Conservation (phyloP, 2,113 vertebrate species). For the Rissa tridactyla region DNA sequence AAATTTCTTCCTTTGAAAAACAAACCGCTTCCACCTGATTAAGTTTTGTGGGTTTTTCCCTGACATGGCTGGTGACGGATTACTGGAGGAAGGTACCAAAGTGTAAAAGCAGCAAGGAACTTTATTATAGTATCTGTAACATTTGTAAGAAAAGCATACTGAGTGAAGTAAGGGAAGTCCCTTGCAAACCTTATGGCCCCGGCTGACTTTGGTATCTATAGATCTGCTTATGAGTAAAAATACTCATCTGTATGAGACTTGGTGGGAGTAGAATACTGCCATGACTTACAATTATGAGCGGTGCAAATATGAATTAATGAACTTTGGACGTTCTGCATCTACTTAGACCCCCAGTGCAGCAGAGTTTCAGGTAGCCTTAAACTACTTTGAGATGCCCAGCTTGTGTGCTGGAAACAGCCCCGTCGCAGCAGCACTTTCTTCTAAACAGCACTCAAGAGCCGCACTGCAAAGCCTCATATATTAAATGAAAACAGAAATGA, state of each 20-base stretch:
- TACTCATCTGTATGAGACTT: not conserved
- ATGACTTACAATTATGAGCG: not conserved
- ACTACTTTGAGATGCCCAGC: not conserved
- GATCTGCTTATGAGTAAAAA: not conserved
- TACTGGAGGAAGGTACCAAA: not conserved
- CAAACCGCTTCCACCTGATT: conserved; percentile 3
- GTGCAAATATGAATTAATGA: not conserved
- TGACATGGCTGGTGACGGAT: not conserved
- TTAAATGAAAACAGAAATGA: not conserved
- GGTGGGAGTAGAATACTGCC: not conserved
- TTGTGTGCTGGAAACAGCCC: not conserved
- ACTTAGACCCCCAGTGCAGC: not conserved
- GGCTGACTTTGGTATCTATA: not conserved
- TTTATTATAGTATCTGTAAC: not conserved
- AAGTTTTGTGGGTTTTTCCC: not conserved
- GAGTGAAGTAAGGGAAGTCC: not conserved
- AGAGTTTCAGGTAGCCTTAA: not conserved
- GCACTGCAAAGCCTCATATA: not conserved
- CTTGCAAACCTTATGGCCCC: not conserved
- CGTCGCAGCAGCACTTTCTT: not conserved
- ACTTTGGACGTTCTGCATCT: not conserved
- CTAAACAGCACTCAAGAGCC: not conserved
- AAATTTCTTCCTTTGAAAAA: not conserved
- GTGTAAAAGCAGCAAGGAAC: not conserved
- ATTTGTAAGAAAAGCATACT: not conserved